A percentile compares a stretch with the other conserved stretches of the same genome.
Evolutionary conservation across 1,140 invertebrate species (phyloP).

Genomic region (Phocides pigmalion): DNA sequence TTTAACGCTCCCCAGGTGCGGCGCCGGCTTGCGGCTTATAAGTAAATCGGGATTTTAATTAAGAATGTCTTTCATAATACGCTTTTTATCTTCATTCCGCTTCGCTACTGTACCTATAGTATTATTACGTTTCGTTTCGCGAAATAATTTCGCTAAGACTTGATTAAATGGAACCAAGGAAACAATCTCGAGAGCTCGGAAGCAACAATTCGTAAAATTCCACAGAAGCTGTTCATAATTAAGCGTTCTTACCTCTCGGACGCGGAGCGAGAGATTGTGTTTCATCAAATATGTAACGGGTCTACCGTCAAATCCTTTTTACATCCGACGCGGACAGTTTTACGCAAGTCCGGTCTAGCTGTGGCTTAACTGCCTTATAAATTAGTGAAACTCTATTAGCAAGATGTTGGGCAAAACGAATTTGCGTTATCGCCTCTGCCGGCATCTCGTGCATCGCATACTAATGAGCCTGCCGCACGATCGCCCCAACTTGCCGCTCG

Average conservation of each 20-base stretch:
- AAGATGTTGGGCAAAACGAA: conserved; percentile 81
- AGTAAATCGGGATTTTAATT: conserved; percentile 76
- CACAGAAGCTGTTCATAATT: conserved; percentile 71
- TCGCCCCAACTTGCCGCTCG: conserved; percentile 65
- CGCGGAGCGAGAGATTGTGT: conserved; percentile 67
- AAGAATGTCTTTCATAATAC: conserved; percentile 66
- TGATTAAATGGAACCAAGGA: conserved; percentile 37
- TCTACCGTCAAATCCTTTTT: conserved; percentile 79
- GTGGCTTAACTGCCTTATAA: conserved; percentile 79
- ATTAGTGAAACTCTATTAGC: conserved; percentile 84
- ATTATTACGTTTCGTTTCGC: conserved; percentile 15
- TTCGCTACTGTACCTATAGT: conserved; percentile 16
- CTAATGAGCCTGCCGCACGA: conserved; percentile 61
- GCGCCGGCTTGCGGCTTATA: conserved; percentile 63
- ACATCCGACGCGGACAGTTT: conserved; percentile 73
- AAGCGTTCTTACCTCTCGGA: conserved; percentile 60
- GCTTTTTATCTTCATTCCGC: conserved; percentile 47
- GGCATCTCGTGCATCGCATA: conserved; percentile 71
- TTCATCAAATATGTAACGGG: conserved; percentile 78
- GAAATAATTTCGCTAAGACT: conserved; percentile 26
- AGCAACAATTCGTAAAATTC: conserved; percentile 68
- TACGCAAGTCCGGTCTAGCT: conserved; percentile 65
- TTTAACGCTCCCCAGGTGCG: conserved; percentile 71
- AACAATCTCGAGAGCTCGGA: conserved; percentile 34
- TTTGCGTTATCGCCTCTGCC: conserved; percentile 81